A percentile compares a stretch with the other conserved stretches of the same genome.
These are phyloP conservation scores for Pristionchus fissidentatus DNA, from an alignment of 2,888 invertebrate genomes.

Conservation along the genomic window DNA sequence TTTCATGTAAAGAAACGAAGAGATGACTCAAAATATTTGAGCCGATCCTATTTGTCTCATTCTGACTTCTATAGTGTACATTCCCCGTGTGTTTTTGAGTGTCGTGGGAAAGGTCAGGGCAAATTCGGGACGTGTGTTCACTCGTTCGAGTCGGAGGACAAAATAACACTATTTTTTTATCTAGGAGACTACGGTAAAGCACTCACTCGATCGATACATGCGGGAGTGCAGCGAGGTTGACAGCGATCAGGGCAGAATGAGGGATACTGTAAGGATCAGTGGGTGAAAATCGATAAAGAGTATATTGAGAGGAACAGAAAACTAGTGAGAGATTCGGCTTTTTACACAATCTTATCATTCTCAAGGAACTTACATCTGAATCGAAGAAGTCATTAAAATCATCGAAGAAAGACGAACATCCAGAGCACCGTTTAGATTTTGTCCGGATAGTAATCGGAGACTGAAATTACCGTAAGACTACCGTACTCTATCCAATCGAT, in stretches of 20 bases:
- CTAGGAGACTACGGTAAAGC: no score
- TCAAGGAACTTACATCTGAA: neutral
- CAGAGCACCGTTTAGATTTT: neutral
- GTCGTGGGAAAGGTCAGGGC: constrained; percentile 7
- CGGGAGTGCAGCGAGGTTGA: constrained; percentile 19
- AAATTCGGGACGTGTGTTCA: no score
- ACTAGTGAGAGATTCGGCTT: neutral
- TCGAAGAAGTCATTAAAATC: constrained; percentile 24
- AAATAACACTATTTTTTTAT: no score
- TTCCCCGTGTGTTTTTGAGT: constrained; percentile 4
- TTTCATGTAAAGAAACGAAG: neutral
- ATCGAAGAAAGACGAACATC: constrained; percentile 18
- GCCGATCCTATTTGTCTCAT: neutral
- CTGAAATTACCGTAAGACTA: no score
- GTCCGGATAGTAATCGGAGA: no score
- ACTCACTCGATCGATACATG: constrained; percentile 41
- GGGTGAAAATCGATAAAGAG: no score
- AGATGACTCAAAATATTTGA: neutral
- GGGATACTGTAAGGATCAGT: neutral
- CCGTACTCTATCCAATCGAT: no score
- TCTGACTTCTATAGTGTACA: no score
- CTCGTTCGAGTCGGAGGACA: no score
- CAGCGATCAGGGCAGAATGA: constrained; percentile 5
- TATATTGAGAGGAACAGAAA: neutral
- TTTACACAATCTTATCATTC: no score